A percentile compares a stretch with the other conserved stretches of the same genome.
phyloP scores from a whole-genome alignment of 2,797 vertebrate species.

The Erethizon dorsatum region DNA sequence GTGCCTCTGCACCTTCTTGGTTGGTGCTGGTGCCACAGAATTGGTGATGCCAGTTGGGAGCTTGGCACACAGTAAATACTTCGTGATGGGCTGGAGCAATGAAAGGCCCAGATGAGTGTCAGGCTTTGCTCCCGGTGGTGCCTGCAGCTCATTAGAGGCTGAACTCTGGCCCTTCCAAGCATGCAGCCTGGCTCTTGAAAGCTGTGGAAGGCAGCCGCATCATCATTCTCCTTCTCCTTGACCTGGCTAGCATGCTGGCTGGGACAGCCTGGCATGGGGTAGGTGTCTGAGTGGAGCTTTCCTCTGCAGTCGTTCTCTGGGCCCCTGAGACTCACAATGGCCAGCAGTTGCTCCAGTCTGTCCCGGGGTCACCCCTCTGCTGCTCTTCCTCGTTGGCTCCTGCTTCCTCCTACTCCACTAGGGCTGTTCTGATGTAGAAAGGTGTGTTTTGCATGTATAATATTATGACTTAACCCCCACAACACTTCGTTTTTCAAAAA shows the following conservation, averaged over 20 bases:
- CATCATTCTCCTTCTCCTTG: no score
- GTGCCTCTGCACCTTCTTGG: not conserved
- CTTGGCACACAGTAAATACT: not conserved
- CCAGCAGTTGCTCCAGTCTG: not conserved
- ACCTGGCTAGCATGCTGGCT: not conserved
- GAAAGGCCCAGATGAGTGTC: not conserved
- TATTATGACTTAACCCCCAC: not conserved
- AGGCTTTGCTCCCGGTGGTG: not conserved
- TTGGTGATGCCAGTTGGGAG: not conserved
- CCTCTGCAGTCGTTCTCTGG: not conserved
- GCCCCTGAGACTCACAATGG: not conserved
- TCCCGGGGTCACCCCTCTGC: fast-evolving
- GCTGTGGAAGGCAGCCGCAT: not conserved
- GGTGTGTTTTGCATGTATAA: not conserved
- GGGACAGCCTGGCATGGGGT: not conserved
- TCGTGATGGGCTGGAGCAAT: not conserved
- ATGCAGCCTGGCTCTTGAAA: not conserved
- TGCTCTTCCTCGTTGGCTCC: not conserved
- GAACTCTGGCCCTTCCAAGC: not conserved
- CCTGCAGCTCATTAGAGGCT: not conserved
- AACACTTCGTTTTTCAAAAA: conserved; percentile 7
- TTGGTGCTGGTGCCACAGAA: not conserved
- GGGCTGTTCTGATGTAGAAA: not conserved
- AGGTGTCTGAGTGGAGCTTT: not conserved
- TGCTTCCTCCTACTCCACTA: not conserved